Percentiles rank a stretch among this genome's conserved stretches.
Evolutionary conservation across 64 coral and sea anemone genomes (phyloP).

Genomic region (Montipora cactus): DNA sequence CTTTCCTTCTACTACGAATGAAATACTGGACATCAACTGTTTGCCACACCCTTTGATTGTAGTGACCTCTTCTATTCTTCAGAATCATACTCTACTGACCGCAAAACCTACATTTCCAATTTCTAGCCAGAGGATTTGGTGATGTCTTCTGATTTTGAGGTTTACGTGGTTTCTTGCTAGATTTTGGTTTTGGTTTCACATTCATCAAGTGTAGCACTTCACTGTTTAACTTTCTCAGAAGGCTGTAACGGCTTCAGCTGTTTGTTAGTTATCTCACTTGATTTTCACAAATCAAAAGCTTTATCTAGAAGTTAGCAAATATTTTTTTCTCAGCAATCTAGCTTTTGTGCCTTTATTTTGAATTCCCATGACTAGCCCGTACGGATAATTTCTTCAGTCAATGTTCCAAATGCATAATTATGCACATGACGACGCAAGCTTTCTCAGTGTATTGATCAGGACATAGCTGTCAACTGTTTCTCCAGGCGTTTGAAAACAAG

Average conservation of each 20-base stretch:
- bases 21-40: slow-evolving; percentile 61
- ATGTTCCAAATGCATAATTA: neutral
- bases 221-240: neutral
- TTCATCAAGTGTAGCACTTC: neutral
- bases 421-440: slow-evolving; percentile 51
- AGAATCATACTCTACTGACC: neutral
- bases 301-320: slow-evolving; percentile 51
- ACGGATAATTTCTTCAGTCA: slow-evolving; percentile 52
- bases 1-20: slow-evolving; percentile 48
- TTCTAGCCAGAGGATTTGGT: neutral
- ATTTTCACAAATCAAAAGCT: slow-evolving; percentile 66
- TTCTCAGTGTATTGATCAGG: slow-evolving; percentile 30
- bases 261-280: slow-evolving; percentile 65
- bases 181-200: neutral
- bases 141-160: neutral
- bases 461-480: slow-evolving; percentile 37
- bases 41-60: slow-evolving; percentile 61
- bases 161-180: neutral
- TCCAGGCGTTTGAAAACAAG: slow-evolving; percentile 59
- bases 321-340: slow-evolving; percentile 60
- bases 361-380: slow-evolving; percentile 59
- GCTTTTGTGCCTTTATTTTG: slow-evolving; percentile 46
- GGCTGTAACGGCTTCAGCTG: slow-evolving; percentile 70
- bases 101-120: slow-evolving; percentile 4
- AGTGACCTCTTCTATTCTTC: slow-evolving; percentile 1